Evolutionary conservation across 2,888 invertebrate genomes (phyloP).

Genomic region (Eristalis tenax): DNA sequence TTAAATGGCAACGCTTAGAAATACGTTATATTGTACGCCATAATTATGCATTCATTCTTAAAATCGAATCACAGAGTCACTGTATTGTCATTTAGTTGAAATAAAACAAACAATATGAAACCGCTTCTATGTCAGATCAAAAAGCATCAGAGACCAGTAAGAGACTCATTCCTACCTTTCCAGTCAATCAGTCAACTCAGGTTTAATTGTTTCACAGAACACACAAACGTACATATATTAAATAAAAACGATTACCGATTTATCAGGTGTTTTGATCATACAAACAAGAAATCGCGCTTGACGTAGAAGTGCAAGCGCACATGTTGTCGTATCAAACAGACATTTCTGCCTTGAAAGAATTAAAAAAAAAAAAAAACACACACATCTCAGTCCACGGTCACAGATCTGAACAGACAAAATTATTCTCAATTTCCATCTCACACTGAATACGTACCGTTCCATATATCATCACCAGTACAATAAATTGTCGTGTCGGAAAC

Average conservation of each 20-base stretch:
- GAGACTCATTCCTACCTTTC: neutral
- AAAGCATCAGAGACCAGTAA: neutral
- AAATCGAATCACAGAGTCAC: neutral
- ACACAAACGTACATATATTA: slow-evolving; percentile 18
- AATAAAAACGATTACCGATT: slow-evolving; percentile 17
- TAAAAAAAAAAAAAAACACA: neutral
- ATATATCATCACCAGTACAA: slow-evolving; percentile 48
- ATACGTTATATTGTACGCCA: neutral
- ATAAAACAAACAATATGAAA: neutral
- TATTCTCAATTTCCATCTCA: neutral
- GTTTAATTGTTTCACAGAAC: slow-evolving; percentile 4
- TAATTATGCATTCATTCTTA: neutral
- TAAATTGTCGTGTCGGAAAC: slow-evolving; percentile 28
- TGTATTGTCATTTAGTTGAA: neutral
- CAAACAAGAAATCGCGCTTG: slow-evolving; percentile 11
- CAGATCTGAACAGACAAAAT: neutral
- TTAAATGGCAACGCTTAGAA: neutral
- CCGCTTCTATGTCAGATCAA: slow-evolving; percentile 1
- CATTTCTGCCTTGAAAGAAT: slow-evolving; percentile 3
- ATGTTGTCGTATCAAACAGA: slow-evolving; percentile 30
- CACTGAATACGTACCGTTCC: slow-evolving; percentile 51
- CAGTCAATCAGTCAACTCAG: neutral
- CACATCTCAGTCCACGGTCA: neutral
- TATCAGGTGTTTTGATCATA: slow-evolving; percentile 33
- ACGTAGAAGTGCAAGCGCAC: slow-evolving; percentile 28